These are phyloP conservation scores for Elgaria multicarinata DNA, from an alignment of 2,113 vertebrate genomes.

Conservation along the genomic window DNA sequence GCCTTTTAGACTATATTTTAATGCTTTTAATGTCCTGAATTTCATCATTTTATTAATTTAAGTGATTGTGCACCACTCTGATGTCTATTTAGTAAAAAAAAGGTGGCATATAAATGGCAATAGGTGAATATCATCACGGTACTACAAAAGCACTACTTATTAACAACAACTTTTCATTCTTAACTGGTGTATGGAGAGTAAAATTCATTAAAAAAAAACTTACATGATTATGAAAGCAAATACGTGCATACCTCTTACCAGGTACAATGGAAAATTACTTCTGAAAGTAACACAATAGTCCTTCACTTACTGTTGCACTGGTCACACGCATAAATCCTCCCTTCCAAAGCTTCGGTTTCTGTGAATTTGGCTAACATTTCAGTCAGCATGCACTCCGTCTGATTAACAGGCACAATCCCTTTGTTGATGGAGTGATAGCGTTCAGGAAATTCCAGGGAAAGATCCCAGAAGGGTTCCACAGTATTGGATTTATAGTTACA, in stretches of 20 bases:
- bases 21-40: no score
- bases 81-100: no score
- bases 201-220: neutral
- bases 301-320: constrained; percentile 95
- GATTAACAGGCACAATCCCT: constrained; percentile 80
- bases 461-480: constrained; percentile 97
- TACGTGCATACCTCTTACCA: neutral
- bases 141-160: neutral
- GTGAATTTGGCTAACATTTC: constrained; percentile 99
- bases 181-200: neutral
- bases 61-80: no score
- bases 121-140: neutral
- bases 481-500: constrained; percentile 99
- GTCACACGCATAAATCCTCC: constrained; percentile 97
- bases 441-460: constrained; percentile 97
- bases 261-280: neutral
- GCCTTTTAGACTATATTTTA: no score
- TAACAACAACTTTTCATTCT: accelerated
- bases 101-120: no score
- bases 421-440: constrained; percentile 92
- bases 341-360: constrained; percentile 96
- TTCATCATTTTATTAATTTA: no score
- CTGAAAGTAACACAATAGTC: neutral
- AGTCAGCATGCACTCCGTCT: constrained; percentile 91
- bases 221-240: neutral